Evolutionary conservation across 1,140 invertebrate species (phyloP).

Genomic region (Piezodorus guildinii): DNA sequence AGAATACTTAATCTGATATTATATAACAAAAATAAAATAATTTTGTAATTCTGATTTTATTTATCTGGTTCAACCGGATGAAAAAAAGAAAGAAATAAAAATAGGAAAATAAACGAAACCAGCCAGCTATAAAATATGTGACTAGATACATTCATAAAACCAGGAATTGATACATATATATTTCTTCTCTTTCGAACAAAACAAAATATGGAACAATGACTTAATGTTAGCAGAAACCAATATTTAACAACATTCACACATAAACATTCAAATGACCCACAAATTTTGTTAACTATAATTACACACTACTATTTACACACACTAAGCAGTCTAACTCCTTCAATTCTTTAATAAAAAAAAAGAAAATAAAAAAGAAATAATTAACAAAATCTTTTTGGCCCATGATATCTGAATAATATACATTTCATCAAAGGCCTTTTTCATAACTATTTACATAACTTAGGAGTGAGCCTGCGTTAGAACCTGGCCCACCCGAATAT

Average conservation of each 20-base stretch:
- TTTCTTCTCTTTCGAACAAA: not conserved
- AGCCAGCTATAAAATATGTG: conserved; percentile 1
- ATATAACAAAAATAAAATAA: no score
- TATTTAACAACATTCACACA: not conserved
- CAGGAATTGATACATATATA: not conserved
- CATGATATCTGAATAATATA: not conserved
- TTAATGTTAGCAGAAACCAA: conserved; percentile 7
- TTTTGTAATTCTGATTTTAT: no score
- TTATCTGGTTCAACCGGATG: no score
- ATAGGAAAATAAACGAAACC: not conserved
- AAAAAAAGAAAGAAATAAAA: not conserved
- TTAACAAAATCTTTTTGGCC: not conserved
- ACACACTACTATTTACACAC: conserved; percentile 20
- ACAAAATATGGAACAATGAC: conserved; percentile 3
- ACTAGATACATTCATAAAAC: not conserved
- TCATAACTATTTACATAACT: conserved; percentile 11
- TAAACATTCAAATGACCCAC: conserved; percentile 13
- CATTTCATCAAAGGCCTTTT: not conserved
- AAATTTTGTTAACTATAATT: conserved; percentile 12
- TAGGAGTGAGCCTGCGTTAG: conserved; percentile 22
- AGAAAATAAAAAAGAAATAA: not conserved
- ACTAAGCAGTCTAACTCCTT: conserved; percentile 24
- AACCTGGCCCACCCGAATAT: conserved; percentile 24
- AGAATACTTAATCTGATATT: no score
- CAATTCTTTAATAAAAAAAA: conserved; percentile 1